These are phyloP conservation scores for Schizopygopsis malacanthus DNA, from an alignment of 2,797 vertebrate genomes.

Conservation along the genomic window DNA sequence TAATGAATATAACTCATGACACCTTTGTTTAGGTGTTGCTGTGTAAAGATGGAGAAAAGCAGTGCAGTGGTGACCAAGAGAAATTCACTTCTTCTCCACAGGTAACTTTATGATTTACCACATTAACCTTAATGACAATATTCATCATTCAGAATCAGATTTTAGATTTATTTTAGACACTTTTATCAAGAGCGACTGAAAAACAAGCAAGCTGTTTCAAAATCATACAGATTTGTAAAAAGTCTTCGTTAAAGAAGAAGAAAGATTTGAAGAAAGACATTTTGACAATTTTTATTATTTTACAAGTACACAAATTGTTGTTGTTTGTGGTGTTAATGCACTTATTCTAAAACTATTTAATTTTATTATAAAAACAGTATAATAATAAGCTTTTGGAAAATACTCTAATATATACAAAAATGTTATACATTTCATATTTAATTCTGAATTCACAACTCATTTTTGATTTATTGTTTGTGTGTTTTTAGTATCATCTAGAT, in stretches of 20 bases:
- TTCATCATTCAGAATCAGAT: not conserved
- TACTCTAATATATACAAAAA: not conserved
- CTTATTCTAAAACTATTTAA: not conserved
- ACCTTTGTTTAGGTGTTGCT: conserved; percentile 73
- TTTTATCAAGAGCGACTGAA: not conserved
- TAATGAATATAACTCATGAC: not conserved
- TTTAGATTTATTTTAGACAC: not conserved
- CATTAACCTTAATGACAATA: not conserved
- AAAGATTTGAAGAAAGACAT: not conserved
- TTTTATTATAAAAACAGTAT: not conserved
- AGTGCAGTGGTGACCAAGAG: conserved; percentile 53
- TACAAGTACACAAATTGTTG: not conserved
- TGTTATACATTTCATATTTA: not conserved
- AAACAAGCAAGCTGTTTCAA: not conserved
- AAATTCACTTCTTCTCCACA: conserved; percentile 57
- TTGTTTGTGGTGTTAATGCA: not conserved
- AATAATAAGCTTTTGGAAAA: not conserved
- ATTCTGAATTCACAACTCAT: not conserved
- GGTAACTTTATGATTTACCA: conserved; percentile 63
- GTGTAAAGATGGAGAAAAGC: conserved; percentile 66
- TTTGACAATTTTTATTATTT: too few relatives aligned
- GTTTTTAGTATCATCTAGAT: not conserved
- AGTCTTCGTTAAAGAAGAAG: not conserved
- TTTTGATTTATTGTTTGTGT: too few relatives aligned
- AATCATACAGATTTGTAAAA: too few relatives aligned